These are phyloP conservation scores for Penaeus chinensis DNA, from an alignment of 1,140 invertebrate genomes.

Conservation along the genomic window DNA sequence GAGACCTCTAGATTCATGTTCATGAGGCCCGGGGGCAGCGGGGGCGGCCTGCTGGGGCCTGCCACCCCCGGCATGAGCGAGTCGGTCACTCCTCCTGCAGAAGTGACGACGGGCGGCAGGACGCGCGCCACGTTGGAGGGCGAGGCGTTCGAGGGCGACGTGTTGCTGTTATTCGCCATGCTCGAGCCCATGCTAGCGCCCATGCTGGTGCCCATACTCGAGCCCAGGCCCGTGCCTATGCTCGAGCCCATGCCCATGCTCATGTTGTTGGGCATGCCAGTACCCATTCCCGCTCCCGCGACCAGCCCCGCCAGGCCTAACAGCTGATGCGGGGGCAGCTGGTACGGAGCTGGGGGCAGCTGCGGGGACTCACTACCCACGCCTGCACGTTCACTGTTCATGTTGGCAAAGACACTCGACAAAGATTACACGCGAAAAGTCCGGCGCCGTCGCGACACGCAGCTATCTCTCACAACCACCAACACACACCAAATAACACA, in stretches of 20 bases:
- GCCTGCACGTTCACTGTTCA: constrained; percentile 45
- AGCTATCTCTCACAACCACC: background rate
- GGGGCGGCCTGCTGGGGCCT: constrained; percentile 20
- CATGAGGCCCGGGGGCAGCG: constrained; percentile 51
- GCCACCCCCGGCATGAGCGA: constrained; percentile 38
- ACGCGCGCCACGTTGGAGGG: constrained; percentile 7
- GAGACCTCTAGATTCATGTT: constrained; percentile 28
- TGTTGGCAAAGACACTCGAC: constrained; percentile 21
- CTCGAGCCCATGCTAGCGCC: background rate
- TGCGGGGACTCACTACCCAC: constrained; percentile 51
- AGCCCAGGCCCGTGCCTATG: constrained; percentile 50
- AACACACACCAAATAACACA: constrained; percentile 12
- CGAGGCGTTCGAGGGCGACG: background rate
- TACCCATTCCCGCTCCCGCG: constrained; percentile 57
- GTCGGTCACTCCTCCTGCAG: background rate
- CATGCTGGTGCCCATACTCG: constrained; percentile 34
- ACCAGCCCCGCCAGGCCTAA: constrained; percentile 58
- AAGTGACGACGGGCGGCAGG: constrained; percentile 14
- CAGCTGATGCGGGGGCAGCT: constrained; percentile 59
- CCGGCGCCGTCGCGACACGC: background rate
- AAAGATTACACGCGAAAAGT: background rate
- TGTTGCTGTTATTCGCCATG: background rate
- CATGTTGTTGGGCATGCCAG: constrained; percentile 39
- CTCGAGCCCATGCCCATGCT: background rate
- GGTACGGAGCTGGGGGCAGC: constrained; percentile 30